phyloP scores from a whole-genome alignment of 2,113 vertebrate species.

The Megaceryle maxima region DNA sequence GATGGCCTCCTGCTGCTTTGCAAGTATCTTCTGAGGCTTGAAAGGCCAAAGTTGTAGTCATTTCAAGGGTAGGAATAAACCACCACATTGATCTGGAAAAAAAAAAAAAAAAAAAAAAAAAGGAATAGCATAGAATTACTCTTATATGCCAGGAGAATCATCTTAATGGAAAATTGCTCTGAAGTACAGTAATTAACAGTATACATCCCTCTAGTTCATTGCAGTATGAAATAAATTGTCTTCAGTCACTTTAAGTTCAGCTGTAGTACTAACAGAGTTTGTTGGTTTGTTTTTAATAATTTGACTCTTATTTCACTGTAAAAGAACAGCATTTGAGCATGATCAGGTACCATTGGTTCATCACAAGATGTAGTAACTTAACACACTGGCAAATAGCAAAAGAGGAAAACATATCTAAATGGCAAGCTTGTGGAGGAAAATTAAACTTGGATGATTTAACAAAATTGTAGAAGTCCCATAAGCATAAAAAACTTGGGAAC shows the following conservation, averaged over 20 bases:
- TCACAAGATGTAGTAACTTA: not conserved
- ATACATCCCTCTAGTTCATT: not conserved
- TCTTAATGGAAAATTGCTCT: not conserved
- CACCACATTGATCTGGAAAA: not conserved
- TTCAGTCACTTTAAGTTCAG: not conserved
- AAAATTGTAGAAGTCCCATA: not conserved
- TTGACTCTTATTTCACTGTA: not conserved
- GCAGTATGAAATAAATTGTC: not conserved
- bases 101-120: not conserved
- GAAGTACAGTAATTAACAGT: not conserved
- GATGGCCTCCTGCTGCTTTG: not conserved
- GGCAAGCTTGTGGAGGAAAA: not conserved
- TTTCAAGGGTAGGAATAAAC: not conserved
- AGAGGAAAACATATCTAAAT: not conserved
- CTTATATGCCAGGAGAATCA: not conserved
- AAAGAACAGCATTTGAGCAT: not conserved
- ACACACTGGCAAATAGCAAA: not conserved
- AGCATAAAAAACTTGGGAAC: not conserved
- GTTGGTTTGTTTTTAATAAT: not conserved
- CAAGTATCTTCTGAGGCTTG: not conserved
- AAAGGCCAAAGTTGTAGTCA: not conserved
- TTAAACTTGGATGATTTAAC: not conserved
- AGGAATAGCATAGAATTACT: not conserved
- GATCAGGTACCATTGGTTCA: not conserved
- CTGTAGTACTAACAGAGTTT: not conserved